phyloP scores from a whole-genome alignment of 2,797 vertebrate species.

The Alcedo atthis region DNA sequence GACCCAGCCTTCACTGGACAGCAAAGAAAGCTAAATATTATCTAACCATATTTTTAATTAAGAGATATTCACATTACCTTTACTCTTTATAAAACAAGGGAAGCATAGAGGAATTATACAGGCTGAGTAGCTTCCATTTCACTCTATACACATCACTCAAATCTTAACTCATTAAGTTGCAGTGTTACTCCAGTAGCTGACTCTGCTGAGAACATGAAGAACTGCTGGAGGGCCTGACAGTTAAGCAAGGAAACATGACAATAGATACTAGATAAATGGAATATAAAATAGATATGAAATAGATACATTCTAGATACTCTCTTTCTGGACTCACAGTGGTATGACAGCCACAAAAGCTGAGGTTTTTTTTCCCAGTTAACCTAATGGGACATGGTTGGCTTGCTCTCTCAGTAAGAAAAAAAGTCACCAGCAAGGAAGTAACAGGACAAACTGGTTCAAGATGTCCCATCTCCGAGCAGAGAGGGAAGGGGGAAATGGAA shows the following conservation, averaged over 20 bases:
- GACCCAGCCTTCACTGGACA: background rate
- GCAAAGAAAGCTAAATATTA: background rate
- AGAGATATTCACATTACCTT: background rate
- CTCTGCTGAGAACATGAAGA: background rate
- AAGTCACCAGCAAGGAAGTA: background rate
- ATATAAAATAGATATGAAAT: background rate
- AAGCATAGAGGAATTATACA: background rate
- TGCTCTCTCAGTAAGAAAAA: background rate
- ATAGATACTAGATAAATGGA: background rate
- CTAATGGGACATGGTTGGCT: background rate
- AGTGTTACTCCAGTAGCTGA: background rate
- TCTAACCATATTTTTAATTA: background rate
- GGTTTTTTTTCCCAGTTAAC: background rate
- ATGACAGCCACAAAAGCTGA: background rate
- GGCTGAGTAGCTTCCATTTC: background rate
- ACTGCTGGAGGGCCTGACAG: background rate
- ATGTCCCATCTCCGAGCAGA: background rate
- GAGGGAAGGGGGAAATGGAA: background rate
- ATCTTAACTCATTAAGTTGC: background rate
- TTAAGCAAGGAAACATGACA: background rate
- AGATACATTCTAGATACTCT: background rate
- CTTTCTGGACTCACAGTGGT: background rate
- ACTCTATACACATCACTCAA: background rate
- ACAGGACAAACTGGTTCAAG: background rate
- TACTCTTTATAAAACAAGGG: background rate